Evolutionary conservation across 2,888 invertebrate genomes (phyloP).

Genomic region (Campoplex capitator): DNA sequence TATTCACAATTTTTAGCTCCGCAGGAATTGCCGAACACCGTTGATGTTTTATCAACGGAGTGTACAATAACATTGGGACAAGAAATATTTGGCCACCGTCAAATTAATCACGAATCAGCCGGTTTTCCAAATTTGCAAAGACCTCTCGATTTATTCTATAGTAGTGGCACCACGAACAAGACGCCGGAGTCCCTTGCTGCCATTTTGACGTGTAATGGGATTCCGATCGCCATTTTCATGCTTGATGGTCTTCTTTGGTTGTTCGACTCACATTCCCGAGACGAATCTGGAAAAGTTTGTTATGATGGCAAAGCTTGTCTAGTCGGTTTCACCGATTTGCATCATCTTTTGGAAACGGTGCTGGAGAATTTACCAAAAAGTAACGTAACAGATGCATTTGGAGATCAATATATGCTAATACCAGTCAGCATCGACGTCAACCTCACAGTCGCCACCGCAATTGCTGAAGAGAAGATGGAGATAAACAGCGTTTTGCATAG

Average conservation of each 20-base stretch:
- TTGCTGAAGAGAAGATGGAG: background rate
- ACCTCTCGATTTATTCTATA: background rate
- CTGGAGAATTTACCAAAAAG: background rate
- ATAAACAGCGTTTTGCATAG: no score
- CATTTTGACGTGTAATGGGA: constrained; percentile 22
- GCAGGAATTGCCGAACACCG: background rate
- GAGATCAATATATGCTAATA: constrained; percentile 22
- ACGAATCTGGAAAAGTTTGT: background rate
- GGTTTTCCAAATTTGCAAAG: background rate
- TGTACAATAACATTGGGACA: background rate
- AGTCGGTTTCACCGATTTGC: background rate
- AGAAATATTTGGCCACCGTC: background rate
- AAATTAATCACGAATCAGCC: background rate
- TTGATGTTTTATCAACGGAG: background rate
- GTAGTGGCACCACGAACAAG: background rate
- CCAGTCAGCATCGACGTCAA: background rate
- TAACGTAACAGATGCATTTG: background rate
- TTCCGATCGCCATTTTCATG: background rate
- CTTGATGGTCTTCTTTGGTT: constrained; percentile 18
- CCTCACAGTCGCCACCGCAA: background rate
- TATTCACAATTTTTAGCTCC: background rate
- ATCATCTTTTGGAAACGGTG: background rate
- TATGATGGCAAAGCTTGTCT: constrained; percentile 26
- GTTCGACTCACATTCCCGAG: constrained; percentile 32
- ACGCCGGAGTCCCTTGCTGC: background rate